Evolutionary conservation across 1,140 invertebrate species (phyloP), one percentile per base, ranked within the genome.

Genomic region (Trichonephila inaurata): DNA sequence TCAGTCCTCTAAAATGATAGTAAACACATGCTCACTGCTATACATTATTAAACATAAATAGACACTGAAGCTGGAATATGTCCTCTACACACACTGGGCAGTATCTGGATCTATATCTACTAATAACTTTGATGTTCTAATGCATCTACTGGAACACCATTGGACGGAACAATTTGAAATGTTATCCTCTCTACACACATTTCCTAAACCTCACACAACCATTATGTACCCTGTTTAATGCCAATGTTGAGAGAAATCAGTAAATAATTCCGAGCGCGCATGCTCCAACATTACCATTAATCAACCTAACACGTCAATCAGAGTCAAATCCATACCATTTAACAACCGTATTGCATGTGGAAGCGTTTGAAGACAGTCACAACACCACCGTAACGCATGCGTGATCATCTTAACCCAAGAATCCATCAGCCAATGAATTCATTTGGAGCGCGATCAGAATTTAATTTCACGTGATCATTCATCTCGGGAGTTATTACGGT

Each of bases 401-500:
- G 72, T 28, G 12, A 5, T 77, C 24, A 24, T 18, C 72, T 19
- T 40, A 19, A 18, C 18, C 72, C 72, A 77, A 44, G 24, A 64
- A 64, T 19, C 33, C 86, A 64, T 88, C 86, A 88, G 19, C 19
- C 28, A 88, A 64, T 64, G 61, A 66, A 88, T 66, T 88, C 86
- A 88, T 88, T 64, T 64, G 10, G 61, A 6, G 60, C 33, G 64
- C 33, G 28, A 12, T 64, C 86, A 88, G 86, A 88, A 88, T 88
- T 88, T 64, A 88, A 88, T 88, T 88, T 88, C 86, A 40, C 2
- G 40, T 8, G 33, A 88, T 40, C 86, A 88, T 88, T 64, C 86
- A 88, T 88, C 86, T 40, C 86, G 28, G 51, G 28, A 62, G 86
- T 83, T 83, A 83, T 83, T 58, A 83, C 82, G 82, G 82, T 28